phyloP scores from a whole-genome alignment of 2,888 invertebrate species.

The Agrotis puta region DNA sequence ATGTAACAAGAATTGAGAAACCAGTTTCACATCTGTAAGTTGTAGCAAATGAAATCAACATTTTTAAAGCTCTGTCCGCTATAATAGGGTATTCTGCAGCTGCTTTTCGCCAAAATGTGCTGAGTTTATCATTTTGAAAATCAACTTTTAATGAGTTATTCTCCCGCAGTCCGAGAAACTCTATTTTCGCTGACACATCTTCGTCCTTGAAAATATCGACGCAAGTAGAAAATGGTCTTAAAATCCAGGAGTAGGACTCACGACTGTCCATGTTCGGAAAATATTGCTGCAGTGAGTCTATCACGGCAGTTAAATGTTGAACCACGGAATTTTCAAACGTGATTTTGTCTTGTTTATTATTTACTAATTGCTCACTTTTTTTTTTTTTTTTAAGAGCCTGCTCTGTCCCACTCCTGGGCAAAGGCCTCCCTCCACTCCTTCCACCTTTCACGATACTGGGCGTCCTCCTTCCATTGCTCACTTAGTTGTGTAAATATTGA shows the following conservation, averaged over 20 bases:
- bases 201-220: background rate
- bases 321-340: background rate
- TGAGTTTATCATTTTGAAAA: background rate
- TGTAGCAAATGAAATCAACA: background rate
- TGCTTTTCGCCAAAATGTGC: background rate
- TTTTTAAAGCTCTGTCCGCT: background rate
- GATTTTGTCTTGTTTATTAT: background rate
- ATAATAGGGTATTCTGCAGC: background rate
- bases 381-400: too few species aligned
- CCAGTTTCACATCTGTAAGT: background rate
- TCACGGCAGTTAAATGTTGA: background rate
- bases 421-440: too few species aligned
- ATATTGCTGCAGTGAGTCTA: background rate
- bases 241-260: too few species aligned
- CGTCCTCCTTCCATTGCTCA: too few species aligned
- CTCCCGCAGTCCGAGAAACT: background rate
- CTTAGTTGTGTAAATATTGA: background rate
- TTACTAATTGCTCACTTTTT: too few species aligned
- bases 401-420: too few species aligned
- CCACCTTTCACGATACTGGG: too few species aligned
- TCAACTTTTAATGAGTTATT: background rate
- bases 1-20: background rate
- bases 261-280: background rate
- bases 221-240: background rate
- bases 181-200: background rate